phyloP scores from a whole-genome alignment of 2,113 vertebrate genomes.

The Sturnira hondurensis region DNA sequence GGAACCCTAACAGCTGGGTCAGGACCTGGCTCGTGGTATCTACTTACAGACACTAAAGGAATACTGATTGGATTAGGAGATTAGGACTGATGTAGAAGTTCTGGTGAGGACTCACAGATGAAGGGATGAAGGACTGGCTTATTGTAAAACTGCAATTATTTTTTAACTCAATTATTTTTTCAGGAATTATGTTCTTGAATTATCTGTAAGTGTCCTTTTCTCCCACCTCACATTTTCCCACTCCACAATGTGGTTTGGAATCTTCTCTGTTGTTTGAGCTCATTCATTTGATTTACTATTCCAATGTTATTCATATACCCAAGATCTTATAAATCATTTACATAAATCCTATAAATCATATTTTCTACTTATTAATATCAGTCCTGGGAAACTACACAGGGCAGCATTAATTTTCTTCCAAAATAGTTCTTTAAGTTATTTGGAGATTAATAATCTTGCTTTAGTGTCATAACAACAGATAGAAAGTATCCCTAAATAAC shows the following conservation, averaged over 20 bases:
- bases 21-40: neutral
- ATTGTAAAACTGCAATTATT: neutral
- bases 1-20: neutral
- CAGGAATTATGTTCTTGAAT: neutral
- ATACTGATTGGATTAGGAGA: neutral
- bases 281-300: neutral
- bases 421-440: constrained; percentile 56
- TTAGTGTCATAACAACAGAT: constrained; percentile 59
- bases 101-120: neutral
- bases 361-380: neutral
- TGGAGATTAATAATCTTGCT: constrained; percentile 52
- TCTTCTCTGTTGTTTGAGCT: neutral
- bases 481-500: neutral
- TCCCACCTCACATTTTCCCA: neutral
- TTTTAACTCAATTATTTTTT: neutral
- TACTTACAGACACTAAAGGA: neutral
- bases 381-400: neutral
- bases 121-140: neutral
- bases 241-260: neutral
- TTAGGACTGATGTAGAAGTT: neutral
- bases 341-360: neutral
- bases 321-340: neutral
- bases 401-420: constrained; percentile 13
- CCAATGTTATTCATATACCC: constrained; percentile 53
- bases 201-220: neutral